phyloP scores from a whole-genome alignment of 2,888 invertebrate genomes.

The Odontocerum albicorne region DNA sequence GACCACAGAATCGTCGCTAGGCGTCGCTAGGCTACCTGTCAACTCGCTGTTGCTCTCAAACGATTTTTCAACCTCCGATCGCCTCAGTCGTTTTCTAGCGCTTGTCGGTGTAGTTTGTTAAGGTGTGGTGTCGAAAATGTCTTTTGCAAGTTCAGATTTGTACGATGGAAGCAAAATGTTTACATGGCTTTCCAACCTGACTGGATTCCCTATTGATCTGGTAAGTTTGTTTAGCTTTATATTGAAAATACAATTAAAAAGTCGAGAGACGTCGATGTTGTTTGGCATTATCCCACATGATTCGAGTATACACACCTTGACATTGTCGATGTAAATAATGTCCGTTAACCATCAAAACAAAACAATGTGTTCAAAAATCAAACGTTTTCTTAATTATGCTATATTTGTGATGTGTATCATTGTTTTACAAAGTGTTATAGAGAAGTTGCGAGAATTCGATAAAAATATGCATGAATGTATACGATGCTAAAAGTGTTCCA shows the following conservation, averaged over 20 bases:
- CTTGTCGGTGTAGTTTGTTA: conserved; percentile 4
- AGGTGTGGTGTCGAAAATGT: conserved; percentile 25
- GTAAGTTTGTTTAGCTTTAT: conserved; percentile 53
- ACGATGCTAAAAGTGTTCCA: too few species aligned
- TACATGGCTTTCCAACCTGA: conserved; percentile 64
- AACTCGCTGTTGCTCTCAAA: background rate
- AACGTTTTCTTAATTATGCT: background rate
- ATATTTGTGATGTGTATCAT: too few species aligned
- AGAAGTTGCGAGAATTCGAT: too few species aligned
- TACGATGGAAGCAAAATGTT: conserved; percentile 76
- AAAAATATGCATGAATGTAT: too few species aligned
- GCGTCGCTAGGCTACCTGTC: conserved; percentile 17
- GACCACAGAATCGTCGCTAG: conserved; percentile 6
- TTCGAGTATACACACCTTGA: too few species aligned
- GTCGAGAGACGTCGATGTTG: background rate
- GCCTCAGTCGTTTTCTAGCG: conserved; percentile 12
- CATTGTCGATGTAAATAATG: conserved; percentile 21
- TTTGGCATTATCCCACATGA: too few species aligned
- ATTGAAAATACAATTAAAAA: background rate
- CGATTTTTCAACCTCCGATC: background rate
- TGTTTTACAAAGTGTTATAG: too few species aligned
- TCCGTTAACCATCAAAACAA: conserved; percentile 11
- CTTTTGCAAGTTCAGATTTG: conserved; percentile 47
- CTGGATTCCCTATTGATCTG: conserved; percentile 77
- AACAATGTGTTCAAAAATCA: background rate